Evolutionary conservation across 1,140 invertebrate species (phyloP), one percentile per base, ranked within the genome.

Genomic region (Apis cerana): DNA sequence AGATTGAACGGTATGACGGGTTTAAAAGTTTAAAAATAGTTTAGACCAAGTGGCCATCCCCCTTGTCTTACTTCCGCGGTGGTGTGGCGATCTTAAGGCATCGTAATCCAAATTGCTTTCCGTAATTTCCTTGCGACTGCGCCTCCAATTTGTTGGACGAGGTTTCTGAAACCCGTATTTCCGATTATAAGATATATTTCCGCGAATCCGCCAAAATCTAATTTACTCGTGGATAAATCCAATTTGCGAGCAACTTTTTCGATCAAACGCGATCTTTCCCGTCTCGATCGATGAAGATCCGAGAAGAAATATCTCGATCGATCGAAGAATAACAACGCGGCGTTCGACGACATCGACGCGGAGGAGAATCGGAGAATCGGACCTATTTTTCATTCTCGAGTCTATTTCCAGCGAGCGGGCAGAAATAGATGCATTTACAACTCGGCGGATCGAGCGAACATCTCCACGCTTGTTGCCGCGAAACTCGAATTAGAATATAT

Each of bases 381-480:
- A 43, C 65, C 74, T 59, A 78, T 88, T 88, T 88, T 88, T 88
- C 75, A 81, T 85, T 88, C 84, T 79, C 71, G 74, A 52, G n/a
- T 83, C 87, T 86, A 89, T 88, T 89, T 86, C 88, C 85, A 89
- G 84, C 78, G 77, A 86, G 67, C 65, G 43, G 65, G 48, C 87
- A 82, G 58, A 88, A 88, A 88, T 88, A 88, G 88, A 86, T 76
- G 78, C 75, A 77, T 85, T 80, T 69, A 69, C 54, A 70, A 75
- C 70, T 77, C 80, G 62, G 56, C 21, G 70, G 79, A 70, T 78
- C 84, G 59, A 23, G 59, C 59, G 59, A 23, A 21, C n/a, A 84
- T 69, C 62, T 65, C 58, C 52, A 65, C 62, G 17, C 33, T 70
- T 70, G 80, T 83, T 81, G 68, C 75, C 64, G 71, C 59, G 62